Base-by-base conservation (phyloP, 2,888 invertebrate genomes). In the Acronicta psi region DNA sequence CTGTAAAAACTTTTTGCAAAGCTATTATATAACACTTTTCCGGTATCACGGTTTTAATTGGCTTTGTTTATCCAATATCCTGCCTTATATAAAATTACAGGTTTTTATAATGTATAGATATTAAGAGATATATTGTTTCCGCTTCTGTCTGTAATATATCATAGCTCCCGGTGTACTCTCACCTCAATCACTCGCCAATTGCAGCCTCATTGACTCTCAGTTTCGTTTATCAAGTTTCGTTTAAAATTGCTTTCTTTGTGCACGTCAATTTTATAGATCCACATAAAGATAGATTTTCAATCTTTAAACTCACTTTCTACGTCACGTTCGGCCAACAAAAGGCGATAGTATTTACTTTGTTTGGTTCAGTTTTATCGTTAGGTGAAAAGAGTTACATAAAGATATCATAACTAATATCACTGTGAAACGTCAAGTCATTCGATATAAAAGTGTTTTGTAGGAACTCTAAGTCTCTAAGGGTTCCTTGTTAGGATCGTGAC, bases 401-500 rank as follows among this genome's bases (percentile, higher is more conserved):
- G 73, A 77, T 83, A 86, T 85, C 82, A 83, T 80, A 79, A 80
- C 78, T 77, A 77, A 79, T 68, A 73, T 71, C 70, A 38, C 49
- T 55, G 62, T 64, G 78, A 83, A 85, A 77, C 75, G 85, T 81
- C 82, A 73, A 83, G 82, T 87, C 88, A 90, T 80, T 81, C 77
- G 72, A 73, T 73, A 80, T 84, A 80, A 79, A 84, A 84, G 82
- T 84, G 82, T 87, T 86, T 86, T 83, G 84, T 86, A 83, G 74
- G 45, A 66, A 65, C 68, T 59, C 36, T 75, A 49, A 83, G 80
- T 62, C 68, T 59, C 36, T 75, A 49, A 83, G 80, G 80, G 79
- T 86, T 80, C 84, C 88, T 90, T 84, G 86, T 89, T 87, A 73
- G 82, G 83, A 80, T 89, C 91, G 91, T 91, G 91, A 89, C 86